A percentile compares a stretch with the other conserved stretches of the same genome.
phyloP scores from a whole-genome alignment of 1,140 invertebrate species.

The Acromyrmex charruanus region DNA sequence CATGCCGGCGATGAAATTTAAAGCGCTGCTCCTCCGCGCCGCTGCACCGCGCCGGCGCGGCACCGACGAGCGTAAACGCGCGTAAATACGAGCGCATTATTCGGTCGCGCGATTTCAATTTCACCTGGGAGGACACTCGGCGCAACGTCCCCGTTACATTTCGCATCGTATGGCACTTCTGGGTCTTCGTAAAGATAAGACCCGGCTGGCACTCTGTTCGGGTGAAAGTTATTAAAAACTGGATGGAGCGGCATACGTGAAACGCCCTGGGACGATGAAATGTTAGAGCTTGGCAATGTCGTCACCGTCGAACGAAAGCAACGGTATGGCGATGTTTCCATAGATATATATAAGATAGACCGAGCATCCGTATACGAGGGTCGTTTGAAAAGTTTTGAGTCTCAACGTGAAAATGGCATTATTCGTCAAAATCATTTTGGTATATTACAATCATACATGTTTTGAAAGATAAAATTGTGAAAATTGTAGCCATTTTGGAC shows the following conservation, averaged over 20 bases:
- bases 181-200: constrained; percentile 67
- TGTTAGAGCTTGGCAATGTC: constrained; percentile 48
- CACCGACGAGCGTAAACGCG: background rate
- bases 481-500: no score
- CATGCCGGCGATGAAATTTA: constrained; percentile 25
- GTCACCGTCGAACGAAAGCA: background rate
- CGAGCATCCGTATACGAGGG: no score
- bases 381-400: no score
- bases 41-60: background rate
- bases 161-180: constrained; percentile 56
- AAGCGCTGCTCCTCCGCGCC: background rate
- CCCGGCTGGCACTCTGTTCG: constrained; percentile 26
- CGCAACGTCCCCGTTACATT: constrained; percentile 68
- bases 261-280: background rate
- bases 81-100: constrained; percentile 65
- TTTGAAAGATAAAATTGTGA: no score
- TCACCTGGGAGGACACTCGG: constrained; percentile 54
- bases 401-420: no score
- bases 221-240: constrained; percentile 76
- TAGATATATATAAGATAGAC: no score
- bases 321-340: background rate
- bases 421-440: no score
- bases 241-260: background rate
- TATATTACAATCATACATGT: no score
- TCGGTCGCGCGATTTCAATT: constrained; percentile 70